Evolutionary conservation across 2,888 invertebrate species (phyloP).

Genomic region (Polyommatus iphigenia): DNA sequence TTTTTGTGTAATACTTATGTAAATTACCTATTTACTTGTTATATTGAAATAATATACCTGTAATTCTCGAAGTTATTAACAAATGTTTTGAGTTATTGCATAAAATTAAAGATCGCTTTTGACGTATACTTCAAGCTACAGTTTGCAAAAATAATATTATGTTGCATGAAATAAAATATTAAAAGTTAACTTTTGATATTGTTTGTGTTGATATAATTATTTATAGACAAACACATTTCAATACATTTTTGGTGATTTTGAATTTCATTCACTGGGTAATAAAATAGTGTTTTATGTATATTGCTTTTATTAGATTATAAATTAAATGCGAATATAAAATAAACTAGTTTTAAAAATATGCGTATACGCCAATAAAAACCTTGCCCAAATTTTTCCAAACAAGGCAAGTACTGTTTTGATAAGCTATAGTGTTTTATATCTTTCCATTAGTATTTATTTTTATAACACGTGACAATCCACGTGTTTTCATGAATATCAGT

Average conservation of each 20-base stretch:
- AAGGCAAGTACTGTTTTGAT: background rate
- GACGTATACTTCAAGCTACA: background rate
- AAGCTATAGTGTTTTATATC: background rate
- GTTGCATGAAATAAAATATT: background rate
- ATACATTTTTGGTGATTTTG: background rate
- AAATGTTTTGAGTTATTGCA: background rate
- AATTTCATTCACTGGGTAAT: background rate
- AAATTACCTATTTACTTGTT: background rate
- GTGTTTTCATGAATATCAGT: background rate
- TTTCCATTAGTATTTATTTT: background rate
- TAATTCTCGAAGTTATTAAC: background rate
- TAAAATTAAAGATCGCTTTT: background rate
- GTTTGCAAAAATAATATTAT: too few relatives aligned
- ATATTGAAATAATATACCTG: background rate
- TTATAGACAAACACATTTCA: background rate
- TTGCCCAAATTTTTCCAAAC: background rate
- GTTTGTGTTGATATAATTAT: background rate
- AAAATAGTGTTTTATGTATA: background rate
- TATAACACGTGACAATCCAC: background rate
- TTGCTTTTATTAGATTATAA: background rate
- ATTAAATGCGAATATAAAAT: background rate
- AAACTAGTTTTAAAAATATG: constrained; percentile 17
- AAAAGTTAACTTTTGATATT: background rate
- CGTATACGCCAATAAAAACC: background rate
- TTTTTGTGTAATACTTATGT: background rate